phyloP scores from a whole-genome alignment of 1,140 invertebrate species.

The Lepidurus couesii region DNA sequence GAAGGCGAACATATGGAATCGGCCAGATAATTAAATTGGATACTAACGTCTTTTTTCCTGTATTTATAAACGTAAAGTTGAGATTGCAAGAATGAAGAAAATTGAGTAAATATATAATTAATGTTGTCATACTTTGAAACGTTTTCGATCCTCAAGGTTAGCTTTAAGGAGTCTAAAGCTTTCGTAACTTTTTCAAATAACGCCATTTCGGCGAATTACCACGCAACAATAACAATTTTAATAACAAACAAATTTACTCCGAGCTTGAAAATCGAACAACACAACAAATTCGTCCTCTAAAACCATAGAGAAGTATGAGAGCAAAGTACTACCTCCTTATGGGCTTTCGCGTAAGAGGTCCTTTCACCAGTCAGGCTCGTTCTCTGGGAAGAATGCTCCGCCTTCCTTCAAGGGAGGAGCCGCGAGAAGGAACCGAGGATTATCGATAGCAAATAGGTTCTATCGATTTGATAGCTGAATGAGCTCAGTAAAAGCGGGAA shows the following conservation, averaged over 20 bases:
- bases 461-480: no score
- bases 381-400: no score
- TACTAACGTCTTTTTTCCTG: constrained; percentile 29
- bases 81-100: not conserved
- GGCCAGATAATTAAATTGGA: constrained; percentile 44
- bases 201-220: not conserved
- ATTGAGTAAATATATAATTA: not conserved
- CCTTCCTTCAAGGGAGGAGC: no score
- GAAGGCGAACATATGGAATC: constrained; percentile 59
- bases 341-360: no score
- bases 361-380: no score
- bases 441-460: no score
- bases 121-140: not conserved
- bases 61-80: not conserved
- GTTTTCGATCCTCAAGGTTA: not conserved
- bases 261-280: not conserved
- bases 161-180: not conserved
- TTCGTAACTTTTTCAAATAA: not conserved
- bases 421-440: no score
- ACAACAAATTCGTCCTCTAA: not conserved
- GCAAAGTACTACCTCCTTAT: no score
- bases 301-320: no score
- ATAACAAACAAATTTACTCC: not conserved
- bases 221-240: not conserved
- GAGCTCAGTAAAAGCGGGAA: no score